A percentile compares a stretch with the other conserved stretches of the same genome.
phyloP scores from a whole-genome alignment of 2,797 vertebrate species.

The Cheirogaleus major region DNA sequence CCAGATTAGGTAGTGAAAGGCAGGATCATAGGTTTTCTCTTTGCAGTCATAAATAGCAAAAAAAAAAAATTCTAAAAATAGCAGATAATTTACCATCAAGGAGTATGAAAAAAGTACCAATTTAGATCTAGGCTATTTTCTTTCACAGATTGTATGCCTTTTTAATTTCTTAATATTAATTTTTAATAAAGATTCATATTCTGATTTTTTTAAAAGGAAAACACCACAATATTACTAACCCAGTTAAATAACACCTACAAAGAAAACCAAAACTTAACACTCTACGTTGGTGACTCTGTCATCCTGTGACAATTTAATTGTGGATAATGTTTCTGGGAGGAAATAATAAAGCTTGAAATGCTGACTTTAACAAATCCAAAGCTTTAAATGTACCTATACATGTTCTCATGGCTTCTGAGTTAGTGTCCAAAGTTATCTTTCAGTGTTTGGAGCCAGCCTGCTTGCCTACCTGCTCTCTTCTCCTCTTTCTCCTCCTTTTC shows the following conservation, averaged over 20 bases:
- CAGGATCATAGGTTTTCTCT: not conserved
- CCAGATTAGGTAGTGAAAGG: not conserved
- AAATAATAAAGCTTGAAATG: not conserved
- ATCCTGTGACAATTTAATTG: not conserved
- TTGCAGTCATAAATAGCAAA: not conserved
- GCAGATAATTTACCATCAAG: not conserved
- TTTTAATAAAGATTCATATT: not conserved
- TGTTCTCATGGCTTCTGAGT: not conserved
- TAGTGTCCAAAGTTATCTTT: not conserved
- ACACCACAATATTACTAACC: not conserved
- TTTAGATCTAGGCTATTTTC: not conserved
- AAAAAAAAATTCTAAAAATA: not conserved
- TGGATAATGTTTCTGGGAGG: not conserved
- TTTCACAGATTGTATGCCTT: not conserved
- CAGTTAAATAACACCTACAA: not conserved
- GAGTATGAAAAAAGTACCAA: not conserved
- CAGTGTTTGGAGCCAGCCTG: not conserved
- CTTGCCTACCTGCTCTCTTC: accelerated
- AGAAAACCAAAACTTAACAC: not conserved
- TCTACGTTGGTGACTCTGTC: not conserved
- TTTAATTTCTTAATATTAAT: not conserved
- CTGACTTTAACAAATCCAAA: not conserved
- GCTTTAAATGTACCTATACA: not conserved
- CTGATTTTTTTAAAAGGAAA: not conserved
- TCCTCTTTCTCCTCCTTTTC: accelerated